These are phyloP conservation scores for Erebia aethiops DNA, from an alignment of 2,888 invertebrate genomes.

Conservation along the genomic window DNA sequence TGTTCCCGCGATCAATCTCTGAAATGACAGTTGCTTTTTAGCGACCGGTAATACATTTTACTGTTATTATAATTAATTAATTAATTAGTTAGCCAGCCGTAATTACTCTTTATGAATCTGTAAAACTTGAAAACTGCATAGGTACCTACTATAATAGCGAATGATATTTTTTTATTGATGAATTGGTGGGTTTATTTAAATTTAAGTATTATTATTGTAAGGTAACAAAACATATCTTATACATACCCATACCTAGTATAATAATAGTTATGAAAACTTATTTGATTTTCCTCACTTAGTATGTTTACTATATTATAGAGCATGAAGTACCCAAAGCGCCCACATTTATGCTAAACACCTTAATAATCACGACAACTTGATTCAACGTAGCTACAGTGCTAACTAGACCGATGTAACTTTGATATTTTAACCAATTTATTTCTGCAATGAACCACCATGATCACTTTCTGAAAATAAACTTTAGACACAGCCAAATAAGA, in stretches of 20 bases:
- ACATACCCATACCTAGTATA: not conserved
- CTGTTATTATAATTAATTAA: conserved; percentile 39
- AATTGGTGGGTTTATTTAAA: not conserved
- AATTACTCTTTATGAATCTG: conserved; percentile 27
- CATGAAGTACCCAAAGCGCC: conserved; percentile 29
- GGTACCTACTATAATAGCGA: not conserved
- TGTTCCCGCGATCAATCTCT: conserved; percentile 62
- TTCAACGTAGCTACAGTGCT: conserved; percentile 76
- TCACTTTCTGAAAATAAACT: conserved; percentile 21
- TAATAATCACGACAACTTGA: conserved; percentile 78
- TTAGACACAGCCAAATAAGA: not conserved
- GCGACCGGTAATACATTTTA: conserved; percentile 33
- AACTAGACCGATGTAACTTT: conserved; percentile 75
- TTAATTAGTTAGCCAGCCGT: conserved; percentile 33
- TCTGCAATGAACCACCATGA: not conserved
- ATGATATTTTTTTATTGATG: not conserved
- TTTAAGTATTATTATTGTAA: not conserved
- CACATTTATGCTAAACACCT: conserved; percentile 64
- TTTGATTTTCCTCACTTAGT: not conserved
- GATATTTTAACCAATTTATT: conserved; percentile 45
- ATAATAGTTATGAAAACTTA: not conserved
- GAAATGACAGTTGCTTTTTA: conserved; percentile 49
- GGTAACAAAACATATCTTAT: not conserved
- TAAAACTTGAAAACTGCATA: conserved; percentile 7
- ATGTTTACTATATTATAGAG: not conserved